Evolutionary conservation across 2,113 vertebrate genomes (phyloP), one percentile per base, ranked within the genome.

Genomic region (Trichechus manatus): DNA sequence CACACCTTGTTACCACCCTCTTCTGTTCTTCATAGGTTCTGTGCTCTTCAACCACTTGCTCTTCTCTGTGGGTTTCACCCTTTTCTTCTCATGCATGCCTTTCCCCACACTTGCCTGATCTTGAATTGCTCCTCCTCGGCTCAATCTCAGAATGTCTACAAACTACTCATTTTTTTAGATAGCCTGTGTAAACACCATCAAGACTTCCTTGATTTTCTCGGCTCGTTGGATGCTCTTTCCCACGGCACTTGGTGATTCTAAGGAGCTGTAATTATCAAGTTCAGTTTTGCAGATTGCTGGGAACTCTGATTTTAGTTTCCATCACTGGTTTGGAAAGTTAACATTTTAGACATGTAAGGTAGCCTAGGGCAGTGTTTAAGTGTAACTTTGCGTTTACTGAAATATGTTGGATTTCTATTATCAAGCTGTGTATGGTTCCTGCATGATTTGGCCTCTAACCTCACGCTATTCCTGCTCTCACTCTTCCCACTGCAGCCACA

Each of bases 11-110:
- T 50, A 13, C 23, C 11, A 25, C 85, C 25, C 25, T 89, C 42
- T 53, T 56, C 39, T 1, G 29, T 10, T n/a, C 23, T 6, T 47
- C 31, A 2, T 0, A 0, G 3, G 6, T 25, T 13, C 27, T 0
- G 2, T 9, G 22, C 9, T 7, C 17, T 5, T 64, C 33, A 29
- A 15, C 74, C 6, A 1, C 53, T 63, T 63, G 14, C 33, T 39
- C 1, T 47, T n/a, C 17, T 29, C 3, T 1, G 4, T 1, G 77
- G 13, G 6, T 25, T 36, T 5, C 0, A 7, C 31, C 9, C 14
- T 36, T 66, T 14, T 50, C 39, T 50, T 44, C 44, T 17, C 25
- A 42, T 29, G 8, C 27, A 27, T 42, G 70, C 23, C 15, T 75
- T 47, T 17, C 1, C n/a, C 20, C 10, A 0, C 22, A 1, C 47